Evolutionary conservation across 2,113 vertebrate species (phyloP).

Genomic region (Tautogolabrus adspersus): DNA sequence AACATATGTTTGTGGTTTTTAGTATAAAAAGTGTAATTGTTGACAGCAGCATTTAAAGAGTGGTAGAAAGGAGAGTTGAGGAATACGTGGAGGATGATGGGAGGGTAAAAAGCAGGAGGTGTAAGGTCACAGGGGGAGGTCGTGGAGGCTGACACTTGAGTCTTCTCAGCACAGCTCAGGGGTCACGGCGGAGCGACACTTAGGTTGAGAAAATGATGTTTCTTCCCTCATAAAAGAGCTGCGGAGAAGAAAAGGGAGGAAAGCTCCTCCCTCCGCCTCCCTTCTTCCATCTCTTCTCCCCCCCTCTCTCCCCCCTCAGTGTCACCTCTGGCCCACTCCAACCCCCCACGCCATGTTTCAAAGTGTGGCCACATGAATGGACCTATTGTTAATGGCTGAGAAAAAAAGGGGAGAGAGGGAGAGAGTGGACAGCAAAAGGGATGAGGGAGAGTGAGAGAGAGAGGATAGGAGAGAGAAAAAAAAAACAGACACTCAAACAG

Average conservation of each 20-base stretch:
- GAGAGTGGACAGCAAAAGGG: constrained; percentile 46
- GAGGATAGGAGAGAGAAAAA: constrained; percentile 49
- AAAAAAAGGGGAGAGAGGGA: constrained; percentile 47
- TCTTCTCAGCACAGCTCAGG: constrained; percentile 66
- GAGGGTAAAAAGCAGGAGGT: constrained; percentile 39
- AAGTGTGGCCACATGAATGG: constrained; percentile 85
- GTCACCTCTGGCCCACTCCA: constrained; percentile 81
- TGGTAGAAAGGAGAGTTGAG: not conserved
- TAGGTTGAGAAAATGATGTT: constrained; percentile 84
- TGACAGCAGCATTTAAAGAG: not conserved
- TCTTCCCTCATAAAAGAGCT: constrained; percentile 76
- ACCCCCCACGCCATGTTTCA: constrained; percentile 78
- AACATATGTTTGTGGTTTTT: too few relatives aligned
- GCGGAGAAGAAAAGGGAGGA: constrained; percentile 65
- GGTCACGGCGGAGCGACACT: constrained; percentile 65
- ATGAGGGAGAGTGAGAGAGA: constrained; percentile 42
- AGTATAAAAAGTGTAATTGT: too few relatives aligned
- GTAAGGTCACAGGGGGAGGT: constrained; percentile 57
- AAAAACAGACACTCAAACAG: constrained; percentile 24
- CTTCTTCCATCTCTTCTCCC: not conserved
- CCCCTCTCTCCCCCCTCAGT: constrained; percentile 35
- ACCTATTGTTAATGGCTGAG: constrained; percentile 79
- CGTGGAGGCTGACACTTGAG: constrained; percentile 63
- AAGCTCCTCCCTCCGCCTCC: constrained; percentile 31
- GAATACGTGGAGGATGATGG: not conserved